phyloP scores from a whole-genome alignment of 2,888 invertebrate genomes.

The Acrocyrtus sp. region DNA sequence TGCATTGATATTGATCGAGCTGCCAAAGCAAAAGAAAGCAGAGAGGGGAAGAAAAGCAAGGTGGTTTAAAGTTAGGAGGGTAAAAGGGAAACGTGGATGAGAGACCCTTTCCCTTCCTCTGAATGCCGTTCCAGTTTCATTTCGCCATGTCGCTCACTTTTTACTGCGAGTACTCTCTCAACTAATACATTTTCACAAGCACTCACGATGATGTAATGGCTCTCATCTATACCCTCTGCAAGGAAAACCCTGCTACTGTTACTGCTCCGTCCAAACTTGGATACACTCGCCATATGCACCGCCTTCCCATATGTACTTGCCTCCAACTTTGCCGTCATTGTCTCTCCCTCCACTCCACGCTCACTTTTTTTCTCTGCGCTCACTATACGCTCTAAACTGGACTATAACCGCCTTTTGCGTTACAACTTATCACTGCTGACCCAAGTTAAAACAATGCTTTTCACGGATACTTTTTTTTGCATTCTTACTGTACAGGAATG shows the following conservation, averaged over 20 bases:
- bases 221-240: neutral
- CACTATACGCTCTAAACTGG: too few relatives aligned
- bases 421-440: too few relatives aligned
- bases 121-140: conserved; percentile 18
- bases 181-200: neutral
- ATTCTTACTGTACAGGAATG: too few relatives aligned
- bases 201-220: neutral
- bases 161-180: conserved; percentile 6
- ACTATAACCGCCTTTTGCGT: too few relatives aligned
- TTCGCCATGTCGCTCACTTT: conserved; percentile 18
- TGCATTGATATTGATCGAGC: conserved; percentile 64
- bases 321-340: neutral
- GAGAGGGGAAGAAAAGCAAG: neutral
- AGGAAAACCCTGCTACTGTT: neutral
- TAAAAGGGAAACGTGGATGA: conserved; percentile 14
- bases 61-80: conserved; percentile 1
- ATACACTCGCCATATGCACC: too few relatives aligned
- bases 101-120: conserved; percentile 49
- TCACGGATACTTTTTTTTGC: too few relatives aligned
- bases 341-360: neutral
- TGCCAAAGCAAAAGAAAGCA: conserved; percentile 38
- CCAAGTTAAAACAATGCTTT: too few relatives aligned
- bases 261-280: neutral
- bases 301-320: too few relatives aligned
- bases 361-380: too few relatives aligned